Evolutionary conservation across 2,113 vertebrate species (phyloP).

Genomic region (Kryptolebias marmoratus): DNA sequence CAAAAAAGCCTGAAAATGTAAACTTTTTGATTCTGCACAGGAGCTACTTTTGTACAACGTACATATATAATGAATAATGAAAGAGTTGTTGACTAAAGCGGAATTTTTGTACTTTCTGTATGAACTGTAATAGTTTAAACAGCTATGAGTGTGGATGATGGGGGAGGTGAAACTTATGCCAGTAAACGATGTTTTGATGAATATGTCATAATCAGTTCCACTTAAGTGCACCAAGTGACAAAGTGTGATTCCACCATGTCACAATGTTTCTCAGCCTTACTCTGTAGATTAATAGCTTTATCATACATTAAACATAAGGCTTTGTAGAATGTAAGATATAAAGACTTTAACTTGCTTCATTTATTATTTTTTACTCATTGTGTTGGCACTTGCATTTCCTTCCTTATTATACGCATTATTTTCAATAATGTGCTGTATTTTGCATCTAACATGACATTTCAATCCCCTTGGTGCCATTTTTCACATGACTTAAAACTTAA

Average conservation of each 20-base stretch:
- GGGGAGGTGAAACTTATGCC: constrained; percentile 19
- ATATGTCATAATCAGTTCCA: constrained; percentile 56
- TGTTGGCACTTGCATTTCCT: neutral
- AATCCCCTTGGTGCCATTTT: constrained; percentile 6
- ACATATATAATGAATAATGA: neutral
- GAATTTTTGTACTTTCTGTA: constrained; percentile 18
- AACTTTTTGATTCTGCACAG: constrained; percentile 25
- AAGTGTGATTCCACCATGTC: constrained; percentile 48
- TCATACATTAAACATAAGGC: constrained; percentile 31
- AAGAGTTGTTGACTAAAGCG: neutral
- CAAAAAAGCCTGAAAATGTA: constrained; percentile 1
- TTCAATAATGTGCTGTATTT: neutral
- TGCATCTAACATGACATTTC: constrained; percentile 10
- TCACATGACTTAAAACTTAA: constrained; percentile 12
- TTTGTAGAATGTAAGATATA: constrained; percentile 21
- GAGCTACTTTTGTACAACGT: neutral
- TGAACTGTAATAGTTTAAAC: neutral
- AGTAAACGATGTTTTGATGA: constrained; percentile 45
- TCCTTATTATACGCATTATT: constrained; percentile 46
- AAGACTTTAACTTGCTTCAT: constrained; percentile 38
- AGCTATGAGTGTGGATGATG: neutral
- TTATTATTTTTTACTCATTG: constrained; percentile 19
- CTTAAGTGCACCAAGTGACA: constrained; percentile 44
- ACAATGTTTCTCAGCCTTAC: constrained; percentile 19
- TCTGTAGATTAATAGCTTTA: constrained; percentile 25